Base-by-base conservation (phyloP, 2,113 vertebrate species). In the Proteles cristata region DNA sequence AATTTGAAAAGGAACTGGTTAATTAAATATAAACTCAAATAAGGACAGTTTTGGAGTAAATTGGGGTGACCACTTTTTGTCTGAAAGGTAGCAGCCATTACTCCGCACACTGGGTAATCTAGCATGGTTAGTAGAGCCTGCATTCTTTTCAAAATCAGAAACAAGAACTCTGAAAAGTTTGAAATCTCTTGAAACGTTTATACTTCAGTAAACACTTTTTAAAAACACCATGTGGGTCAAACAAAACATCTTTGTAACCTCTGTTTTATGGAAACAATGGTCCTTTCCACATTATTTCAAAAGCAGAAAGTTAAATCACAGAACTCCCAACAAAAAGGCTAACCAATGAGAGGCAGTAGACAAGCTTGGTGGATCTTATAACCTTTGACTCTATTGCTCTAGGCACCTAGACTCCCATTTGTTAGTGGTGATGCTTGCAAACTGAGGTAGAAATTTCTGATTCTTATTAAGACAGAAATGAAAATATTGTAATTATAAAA, bases 201-300 rank as follows among this genome's bases (percentile, higher is more conserved):
- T 21, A 80, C 55, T 33, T 81, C 39, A 92, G 55, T 23, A 74
- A 50, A 88, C 33, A 33, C 31, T 69, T 77, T 83, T 45, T 11
- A 23, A 91, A 95, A 65, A 45, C 31, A 79, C n/a, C 21, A 50
- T 14, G n/a, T 68, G 53, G 63, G 14, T 92, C 92, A 88, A 83
- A 55, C 2, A 76, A 71, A 43, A 68, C n/a, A 91, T 71, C 53
- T 79, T 84, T 76, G 68, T 81, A 87, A 84, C n/a, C 58, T 65
- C 12, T 83, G 50, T 43, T 88, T 83, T 74, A 82, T 82, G 28
- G 28, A 91, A 82, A 88, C 66, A 90, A 68, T 33, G 31, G 33
- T 82, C 11, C n/a, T 93, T 93, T 83, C 53, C 48, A 69, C 5
- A 68, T 61, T 28, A 94, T 77, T 82, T 95, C 81, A 82, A 81